A percentile compares a stretch with the other conserved stretches of the same genome.
phyloP scores from a whole-genome alignment of 37 sponge, comb jelly and placozoan genomes.

The Corticium candelabrum region DNA sequence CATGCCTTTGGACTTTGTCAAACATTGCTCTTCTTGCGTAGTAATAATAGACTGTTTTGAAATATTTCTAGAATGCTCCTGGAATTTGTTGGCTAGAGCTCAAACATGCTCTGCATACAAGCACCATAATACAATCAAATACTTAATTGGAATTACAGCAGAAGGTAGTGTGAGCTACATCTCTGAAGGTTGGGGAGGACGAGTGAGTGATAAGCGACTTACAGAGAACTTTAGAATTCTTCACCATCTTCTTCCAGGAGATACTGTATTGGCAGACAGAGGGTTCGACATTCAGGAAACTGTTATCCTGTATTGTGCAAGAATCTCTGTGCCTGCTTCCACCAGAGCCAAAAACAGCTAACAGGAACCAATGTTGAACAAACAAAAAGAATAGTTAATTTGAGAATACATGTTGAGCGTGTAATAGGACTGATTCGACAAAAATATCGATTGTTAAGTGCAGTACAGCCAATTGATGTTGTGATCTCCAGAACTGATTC shows the following conservation, averaged over 20 bases:
- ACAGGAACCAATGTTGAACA: conserved; percentile 32
- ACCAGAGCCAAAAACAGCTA: conserved; percentile 50
- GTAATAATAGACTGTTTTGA: conserved; percentile 53
- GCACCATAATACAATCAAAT: conserved; percentile 5
- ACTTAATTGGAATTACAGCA: conserved; percentile 5
- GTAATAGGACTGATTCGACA: conserved; percentile 39
- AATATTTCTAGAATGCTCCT: conserved; percentile 21
- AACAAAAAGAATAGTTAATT: conserved; percentile 19
- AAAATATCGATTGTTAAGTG: conserved; percentile 35
- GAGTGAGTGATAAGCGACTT: conserved; percentile 35
- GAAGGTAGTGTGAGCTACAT: neutral
- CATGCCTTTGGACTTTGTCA: conserved; percentile 48
- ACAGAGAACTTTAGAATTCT: conserved; percentile 51
- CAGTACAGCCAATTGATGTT: conserved; percentile 36
- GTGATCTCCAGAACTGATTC: conserved; percentile 26
- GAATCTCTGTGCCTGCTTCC: conserved; percentile 36
- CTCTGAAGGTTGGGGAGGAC: conserved; percentile 49
- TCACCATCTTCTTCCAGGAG: conserved; percentile 16
- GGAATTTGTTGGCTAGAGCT: conserved; percentile 11
- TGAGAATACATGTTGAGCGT: conserved; percentile 55
- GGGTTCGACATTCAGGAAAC: conserved; percentile 36
- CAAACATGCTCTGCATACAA: conserved; percentile 1
- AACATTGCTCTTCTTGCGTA: conserved; percentile 22
- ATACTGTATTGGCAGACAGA: conserved; percentile 38
- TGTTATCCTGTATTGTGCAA: conserved; percentile 28